Conservation (phyloP, 2,113 vertebrate species). For the Ramphastos sulfuratus region DNA sequence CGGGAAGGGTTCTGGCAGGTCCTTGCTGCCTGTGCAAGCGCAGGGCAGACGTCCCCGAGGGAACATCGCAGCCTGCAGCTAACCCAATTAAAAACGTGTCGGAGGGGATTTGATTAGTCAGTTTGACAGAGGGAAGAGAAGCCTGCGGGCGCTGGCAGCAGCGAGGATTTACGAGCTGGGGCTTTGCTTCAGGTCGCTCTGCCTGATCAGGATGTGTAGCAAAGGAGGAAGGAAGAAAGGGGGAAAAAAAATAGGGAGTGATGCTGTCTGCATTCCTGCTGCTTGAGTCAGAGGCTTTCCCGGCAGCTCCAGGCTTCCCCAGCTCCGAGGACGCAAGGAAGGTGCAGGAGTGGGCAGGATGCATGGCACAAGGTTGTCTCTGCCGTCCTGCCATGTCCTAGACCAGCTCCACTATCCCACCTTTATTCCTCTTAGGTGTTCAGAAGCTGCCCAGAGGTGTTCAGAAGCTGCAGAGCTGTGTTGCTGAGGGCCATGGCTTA, state of each 20-base stretch:
- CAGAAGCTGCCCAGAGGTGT: too few species aligned
- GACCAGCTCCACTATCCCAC: background rate
- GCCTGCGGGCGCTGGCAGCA: background rate
- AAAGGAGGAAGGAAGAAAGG: background rate
- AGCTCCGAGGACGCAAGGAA: background rate
- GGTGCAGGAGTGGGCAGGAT: background rate
- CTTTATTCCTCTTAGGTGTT: background rate
- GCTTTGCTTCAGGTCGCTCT: background rate
- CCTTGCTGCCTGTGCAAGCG: background rate
- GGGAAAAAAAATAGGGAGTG: background rate
- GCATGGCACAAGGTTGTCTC: rapidly evolving
- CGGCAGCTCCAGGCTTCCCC: background rate
- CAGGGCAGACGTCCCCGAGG: background rate
- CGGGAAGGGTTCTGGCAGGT: background rate
- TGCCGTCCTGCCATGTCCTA: background rate
- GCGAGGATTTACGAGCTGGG: background rate
- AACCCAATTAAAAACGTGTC: background rate
- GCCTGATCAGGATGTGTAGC: background rate
- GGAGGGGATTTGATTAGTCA: background rate
- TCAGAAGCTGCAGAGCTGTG: too few species aligned
- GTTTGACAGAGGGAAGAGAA: conserved; percentile 4
- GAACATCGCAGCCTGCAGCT: background rate
- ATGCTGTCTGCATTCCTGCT: background rate
- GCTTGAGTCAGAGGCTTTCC: background rate
- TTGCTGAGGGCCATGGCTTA: too few species aligned